phyloP scores from a whole-genome alignment of 2,113 vertebrate genomes.

The Mus musculus region GRCm39 chr14:103190501-103191000 shows the following conservation, averaged over 20 bases:
- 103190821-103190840: constrained; percentile 57
- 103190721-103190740: constrained; percentile 7
- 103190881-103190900: constrained; percentile 63
- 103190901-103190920: constrained; percentile 52
- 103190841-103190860: constrained; percentile 40
- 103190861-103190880: constrained; percentile 58
- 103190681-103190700: neutral
- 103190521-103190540: neutral
- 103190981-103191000: constrained; percentile 35
- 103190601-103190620: neutral
- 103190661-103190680: constrained; percentile 26
- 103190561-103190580: neutral
- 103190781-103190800: constrained; percentile 50
- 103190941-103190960: neutral
- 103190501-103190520: neutral
- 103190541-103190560: neutral
- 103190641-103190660: neutral
- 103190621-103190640: neutral
- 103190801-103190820: constrained; percentile 43
- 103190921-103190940: constrained; percentile 56
- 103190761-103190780: constrained; percentile 57
- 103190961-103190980: constrained; percentile 41
- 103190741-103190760: constrained; percentile 48
- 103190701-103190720: constrained; percentile 31
- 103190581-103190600: constrained; percentile 6